phyloP scores from a whole-genome alignment of 2,888 invertebrate species.

The Epinotia demarniana region DNA sequence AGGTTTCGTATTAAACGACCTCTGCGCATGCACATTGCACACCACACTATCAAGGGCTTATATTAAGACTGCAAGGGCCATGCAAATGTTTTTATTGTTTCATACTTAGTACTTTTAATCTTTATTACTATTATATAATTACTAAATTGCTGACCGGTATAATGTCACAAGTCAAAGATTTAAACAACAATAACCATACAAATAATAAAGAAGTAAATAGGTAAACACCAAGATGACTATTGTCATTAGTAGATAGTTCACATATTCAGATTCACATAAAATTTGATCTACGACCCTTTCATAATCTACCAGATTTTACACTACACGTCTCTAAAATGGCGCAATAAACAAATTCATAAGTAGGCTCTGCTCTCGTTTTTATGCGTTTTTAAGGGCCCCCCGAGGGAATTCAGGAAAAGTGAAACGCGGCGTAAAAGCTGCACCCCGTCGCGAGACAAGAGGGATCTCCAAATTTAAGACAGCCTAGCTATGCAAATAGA shows the following conservation, averaged over 20 bases:
- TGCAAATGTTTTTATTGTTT: no score
- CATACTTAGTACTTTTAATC: no score
- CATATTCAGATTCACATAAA: constrained; percentile 66
- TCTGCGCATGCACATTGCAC: no score
- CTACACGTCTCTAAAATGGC: constrained; percentile 68
- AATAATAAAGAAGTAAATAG: no score
- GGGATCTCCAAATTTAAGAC: constrained; percentile 53
- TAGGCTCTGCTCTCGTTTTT: constrained; percentile 78
- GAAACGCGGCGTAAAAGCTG: constrained; percentile 78
- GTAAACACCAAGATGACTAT: no score
- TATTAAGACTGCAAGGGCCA: no score
- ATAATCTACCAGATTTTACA: constrained; percentile 64
- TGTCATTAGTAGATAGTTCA: no score
- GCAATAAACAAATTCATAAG: constrained; percentile 84
- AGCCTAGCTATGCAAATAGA: constrained; percentile 42
- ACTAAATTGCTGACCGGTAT: not conserved
- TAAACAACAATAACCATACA: no score
- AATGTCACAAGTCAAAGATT: not conserved
- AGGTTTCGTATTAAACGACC: not conserved
- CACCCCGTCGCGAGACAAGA: constrained; percentile 69
- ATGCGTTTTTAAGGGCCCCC: constrained; percentile 80
- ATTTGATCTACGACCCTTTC: constrained; percentile 74
- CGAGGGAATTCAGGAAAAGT: constrained; percentile 72
- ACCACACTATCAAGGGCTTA: no score
- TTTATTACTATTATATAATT: not conserved